Evolutionary conservation across 2,113 vertebrate genomes (phyloP), one percentile per base, ranked within the genome.

Genomic region (Gobio gobio): DNA sequence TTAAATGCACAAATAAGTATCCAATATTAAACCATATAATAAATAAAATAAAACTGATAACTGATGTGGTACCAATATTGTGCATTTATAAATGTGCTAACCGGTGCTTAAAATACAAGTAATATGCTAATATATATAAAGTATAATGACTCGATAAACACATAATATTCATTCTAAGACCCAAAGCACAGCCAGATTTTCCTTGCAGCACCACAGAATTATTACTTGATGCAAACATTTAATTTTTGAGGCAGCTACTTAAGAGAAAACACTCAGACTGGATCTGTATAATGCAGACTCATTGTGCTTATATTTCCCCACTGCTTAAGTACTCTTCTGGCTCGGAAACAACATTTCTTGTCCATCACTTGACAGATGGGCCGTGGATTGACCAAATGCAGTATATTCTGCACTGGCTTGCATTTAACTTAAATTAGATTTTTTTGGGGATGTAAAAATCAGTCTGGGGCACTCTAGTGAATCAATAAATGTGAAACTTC

Each of bases 311-410:
- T 61, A 80, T 33, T 63, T 81, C 43, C n/a, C 22, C 16, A 47
- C 4, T 61, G 26, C 68, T 85, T 73, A 85, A 80, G 70, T 73
- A 59, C 66, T 36, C 22, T 36, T 26, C 40, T 85, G 76, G 76
- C 49, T 61, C 63, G 8, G 49, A 58, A 43, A 75, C 36, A 45
- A n/a, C 80, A 33, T 49, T 79, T 56, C 10, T 26, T 72, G 36
- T 40, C 66, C 26, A 33, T 36, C 66, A 45, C 18, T 8, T 47
- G 58, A 77, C 40, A 13, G 43, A 80, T 80, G 59, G 24, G 16
- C 10, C 8, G 45, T 13, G 43, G 59, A 49, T 64, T 66, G 78
- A 29, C 66, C 6, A 13, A 79, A 72, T 49, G 75, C 83, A 72
- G 47, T 70, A 43, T 64, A 64, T 66, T 5, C 43, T 64, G 3